Evolutionary conservation across 2,797 vertebrate species (phyloP).

Genomic region (Lagorchestes hirsutus): DNA sequence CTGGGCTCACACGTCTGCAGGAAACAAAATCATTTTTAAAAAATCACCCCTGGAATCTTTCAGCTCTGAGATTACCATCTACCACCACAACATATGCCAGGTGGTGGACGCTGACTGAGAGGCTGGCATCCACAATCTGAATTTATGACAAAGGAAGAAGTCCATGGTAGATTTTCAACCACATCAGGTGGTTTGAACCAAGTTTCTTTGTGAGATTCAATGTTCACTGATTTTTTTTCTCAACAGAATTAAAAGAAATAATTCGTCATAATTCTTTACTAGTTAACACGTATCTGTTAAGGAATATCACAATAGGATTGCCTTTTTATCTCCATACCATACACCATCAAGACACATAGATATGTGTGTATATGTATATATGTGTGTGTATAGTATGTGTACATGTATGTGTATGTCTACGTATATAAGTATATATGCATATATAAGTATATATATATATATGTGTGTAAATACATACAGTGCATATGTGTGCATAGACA

Average conservation of each 20-base stretch:
- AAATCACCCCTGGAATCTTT: background rate
- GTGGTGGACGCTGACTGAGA: slow-evolving; percentile 15
- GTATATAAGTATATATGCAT: no score
- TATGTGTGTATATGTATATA: background rate
- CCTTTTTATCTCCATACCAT: slow-evolving; percentile 70
- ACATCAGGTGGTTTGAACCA: slow-evolving; percentile 17
- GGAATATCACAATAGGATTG: slow-evolving; percentile 71
- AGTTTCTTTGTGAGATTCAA: slow-evolving; percentile 33
- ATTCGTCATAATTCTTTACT: slow-evolving; percentile 57
- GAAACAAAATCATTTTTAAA: background rate
- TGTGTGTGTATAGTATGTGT: no score
- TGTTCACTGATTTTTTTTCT: slow-evolving; percentile 59
- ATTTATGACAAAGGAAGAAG: slow-evolving; percentile 43
- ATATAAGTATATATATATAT: background rate
- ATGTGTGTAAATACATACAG: background rate
- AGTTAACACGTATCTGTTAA: slow-evolving; percentile 78
- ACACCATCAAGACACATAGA: slow-evolving; percentile 51
- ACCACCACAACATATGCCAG: slow-evolving; percentile 33
- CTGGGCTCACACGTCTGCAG: background rate
- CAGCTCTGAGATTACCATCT: slow-evolving; percentile 10
- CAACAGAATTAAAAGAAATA: slow-evolving; percentile 54
- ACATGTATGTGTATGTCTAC: no score
- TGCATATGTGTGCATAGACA: background rate
- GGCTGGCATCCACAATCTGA: background rate
- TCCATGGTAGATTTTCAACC: slow-evolving; percentile 43